phyloP scores from a whole-genome alignment of 2,113 vertebrate species.

The Hippoglossus stenolepis region DNA sequence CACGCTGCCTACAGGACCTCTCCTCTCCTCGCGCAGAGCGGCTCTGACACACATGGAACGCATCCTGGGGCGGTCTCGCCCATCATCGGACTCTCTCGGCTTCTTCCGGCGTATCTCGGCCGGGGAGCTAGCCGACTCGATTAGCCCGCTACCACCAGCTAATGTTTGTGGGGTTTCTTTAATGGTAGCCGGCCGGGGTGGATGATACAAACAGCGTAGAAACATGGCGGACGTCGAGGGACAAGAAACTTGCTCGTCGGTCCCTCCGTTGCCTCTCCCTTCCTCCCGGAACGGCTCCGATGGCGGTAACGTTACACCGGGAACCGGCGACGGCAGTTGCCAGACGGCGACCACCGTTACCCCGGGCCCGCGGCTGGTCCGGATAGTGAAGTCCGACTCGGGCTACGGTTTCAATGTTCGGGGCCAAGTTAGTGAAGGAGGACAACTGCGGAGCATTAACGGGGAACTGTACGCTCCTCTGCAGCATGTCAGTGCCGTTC shows the following conservation, averaged over 20 bases:
- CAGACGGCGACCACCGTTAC: constrained; percentile 72
- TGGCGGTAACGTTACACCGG: constrained; percentile 67
- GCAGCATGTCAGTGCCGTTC: constrained; percentile 96
- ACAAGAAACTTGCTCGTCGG: constrained; percentile 66
- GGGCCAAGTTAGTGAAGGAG: constrained; percentile 96
- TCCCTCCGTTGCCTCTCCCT: constrained; percentile 62
- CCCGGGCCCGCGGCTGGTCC: constrained; percentile 91
- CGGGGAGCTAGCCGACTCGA: constrained; percentile 69
- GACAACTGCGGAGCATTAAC: constrained; percentile 96
- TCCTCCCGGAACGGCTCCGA: constrained; percentile 68
- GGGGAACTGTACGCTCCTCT: constrained; percentile 96
- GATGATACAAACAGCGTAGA: constrained; percentile 56
- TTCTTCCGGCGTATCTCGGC: constrained; percentile 55
- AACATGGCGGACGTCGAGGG: constrained; percentile 82
- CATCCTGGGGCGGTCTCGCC: constrained; percentile 45
- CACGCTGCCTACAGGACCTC: too few species aligned
- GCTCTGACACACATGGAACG: constrained; percentile 42
- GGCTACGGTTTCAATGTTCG: constrained; percentile 97
- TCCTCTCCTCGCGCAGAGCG: too few species aligned
- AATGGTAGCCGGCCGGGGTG: constrained; percentile 26
- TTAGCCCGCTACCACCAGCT: constrained; percentile 70
- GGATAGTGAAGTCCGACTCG: constrained; percentile 94
- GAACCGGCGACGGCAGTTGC: constrained; percentile 63
- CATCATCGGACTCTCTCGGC: constrained; percentile 58
- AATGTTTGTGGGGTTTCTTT: constrained; percentile 61